Base-by-base conservation (phyloP, 2,888 invertebrate species). In the Orthonevra nobilis region DNA sequence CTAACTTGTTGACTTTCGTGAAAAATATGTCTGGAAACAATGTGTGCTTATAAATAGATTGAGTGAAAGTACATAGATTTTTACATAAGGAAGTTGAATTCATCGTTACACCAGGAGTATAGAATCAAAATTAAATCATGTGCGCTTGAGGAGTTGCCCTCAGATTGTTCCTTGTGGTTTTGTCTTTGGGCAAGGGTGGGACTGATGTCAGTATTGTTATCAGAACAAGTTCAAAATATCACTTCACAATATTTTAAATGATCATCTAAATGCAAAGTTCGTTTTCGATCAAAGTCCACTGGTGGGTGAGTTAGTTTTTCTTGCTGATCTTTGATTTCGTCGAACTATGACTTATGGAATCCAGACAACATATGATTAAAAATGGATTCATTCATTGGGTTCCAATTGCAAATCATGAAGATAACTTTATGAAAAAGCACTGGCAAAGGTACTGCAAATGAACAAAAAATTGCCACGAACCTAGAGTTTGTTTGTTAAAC, bases 1-100 rank as follows among this genome's bases (percentile, higher is more conserved):
- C 12, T 30, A n/a, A 64, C 73, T 64, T 73, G 73, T 73, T 73
- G 66, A 56, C 30, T 36, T 9, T 28, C 28, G 12, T 28, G 7
- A 28, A 10, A 17, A 17, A 61, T 42, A 42, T 61, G n/a, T n/a
- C n/a, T n/a, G n/a, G n/a, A n/a, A n/a, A n/a, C n/a, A n/a, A n/a
- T n/a, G n/a, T 32, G 5, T 42, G 30, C 20, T 23, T 74, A 60
- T 52, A 40, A 46, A 26, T 68, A 68, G 73, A 58, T 20, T 42
- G 6, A 26, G 3, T 17, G 5, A 23, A 40, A 38, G 9, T 23
- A 2, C 14, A n/a, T 30, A 7, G 2, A 36, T 7, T 9, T 10
- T n/a, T 36, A n/a, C n/a, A 23, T 48, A 28, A n/a, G n/a, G n/a
- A n/a, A n/a, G n/a, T n/a, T n/a, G n/a, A n/a, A n/a, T n/a, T n/a